phyloP scores from a whole-genome alignment of 2,888 invertebrate genomes.

The Tetragonula carbonaria region DNA sequence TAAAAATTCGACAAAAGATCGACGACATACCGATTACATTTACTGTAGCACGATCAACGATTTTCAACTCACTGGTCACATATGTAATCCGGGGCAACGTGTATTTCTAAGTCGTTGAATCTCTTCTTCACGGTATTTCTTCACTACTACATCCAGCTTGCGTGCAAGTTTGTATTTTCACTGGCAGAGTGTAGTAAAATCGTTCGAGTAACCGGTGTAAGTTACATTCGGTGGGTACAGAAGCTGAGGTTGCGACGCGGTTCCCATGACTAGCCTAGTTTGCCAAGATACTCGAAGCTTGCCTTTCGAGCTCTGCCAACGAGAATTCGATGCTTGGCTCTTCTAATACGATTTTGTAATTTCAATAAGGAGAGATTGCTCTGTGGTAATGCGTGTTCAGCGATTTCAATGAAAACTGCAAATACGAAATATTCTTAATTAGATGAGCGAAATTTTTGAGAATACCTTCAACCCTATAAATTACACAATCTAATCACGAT shows the following conservation, averaged over 20 bases:
- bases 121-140: constrained; percentile 7
- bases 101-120: constrained; percentile 8
- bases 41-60: background rate
- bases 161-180: constrained; percentile 15
- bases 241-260: constrained; percentile 66
- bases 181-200: constrained; percentile 16
- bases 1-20: background rate
- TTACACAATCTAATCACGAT: background rate
- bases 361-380: constrained; percentile 1
- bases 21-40: background rate
- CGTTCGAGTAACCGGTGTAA: constrained; percentile 8
- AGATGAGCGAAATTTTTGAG: background rate
- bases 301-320: constrained; percentile 12
- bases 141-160: background rate
- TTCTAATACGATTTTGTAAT: constrained; percentile 23
- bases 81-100: background rate
- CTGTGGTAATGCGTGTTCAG: background rate
- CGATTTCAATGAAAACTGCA: no score
- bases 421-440: background rate
- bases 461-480: background rate
- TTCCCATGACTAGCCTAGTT: constrained; percentile 72
- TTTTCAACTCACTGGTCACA: background rate
- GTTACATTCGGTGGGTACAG: constrained; percentile 23
- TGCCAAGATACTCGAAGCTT: constrained; percentile 35
- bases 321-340: constrained; percentile 14